phyloP scores from a whole-genome alignment of 1,140 invertebrate species.

The Bicyclus anynana region DNA sequence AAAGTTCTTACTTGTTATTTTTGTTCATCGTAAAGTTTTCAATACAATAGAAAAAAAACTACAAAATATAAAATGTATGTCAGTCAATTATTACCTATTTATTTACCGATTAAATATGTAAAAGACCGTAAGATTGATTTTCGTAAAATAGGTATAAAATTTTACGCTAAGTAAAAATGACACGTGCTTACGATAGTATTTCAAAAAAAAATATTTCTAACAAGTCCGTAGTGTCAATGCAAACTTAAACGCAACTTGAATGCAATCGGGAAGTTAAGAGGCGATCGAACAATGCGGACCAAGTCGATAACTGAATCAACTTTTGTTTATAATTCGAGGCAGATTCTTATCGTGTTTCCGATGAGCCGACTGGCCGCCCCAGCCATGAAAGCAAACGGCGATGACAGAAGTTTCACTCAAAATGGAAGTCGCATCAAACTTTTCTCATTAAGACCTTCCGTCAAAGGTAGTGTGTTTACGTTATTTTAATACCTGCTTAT shows the following conservation, averaged over 20 bases:
- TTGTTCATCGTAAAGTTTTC: too few relatives aligned
- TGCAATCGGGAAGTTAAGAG: slow-evolving; percentile 47
- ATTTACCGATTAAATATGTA: too few relatives aligned
- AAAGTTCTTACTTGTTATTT: too few relatives aligned
- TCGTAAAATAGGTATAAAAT: too few relatives aligned
- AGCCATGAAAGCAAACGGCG: slow-evolving; percentile 58
- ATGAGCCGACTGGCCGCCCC: slow-evolving; percentile 35
- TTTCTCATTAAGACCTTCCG: slow-evolving; percentile 72
- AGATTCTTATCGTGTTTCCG: slow-evolving; percentile 53
- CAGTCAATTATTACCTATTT: too few relatives aligned
- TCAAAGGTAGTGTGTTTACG: slow-evolving; percentile 70
- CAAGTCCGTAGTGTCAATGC: slow-evolving; percentile 12
- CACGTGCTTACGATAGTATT: neutral
- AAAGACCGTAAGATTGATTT: too few relatives aligned
- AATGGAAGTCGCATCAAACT: slow-evolving; percentile 71
- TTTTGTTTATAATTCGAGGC: slow-evolving; percentile 57
- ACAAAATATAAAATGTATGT: too few relatives aligned
- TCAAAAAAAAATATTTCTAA: neutral
- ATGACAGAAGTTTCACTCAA: slow-evolving; percentile 71
- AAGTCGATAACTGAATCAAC: slow-evolving; percentile 48
- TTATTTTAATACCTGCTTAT: slow-evolving; percentile 54
- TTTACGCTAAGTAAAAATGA: too few relatives aligned
- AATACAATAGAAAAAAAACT: too few relatives aligned
- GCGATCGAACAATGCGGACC: slow-evolving; percentile 40
- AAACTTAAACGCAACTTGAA: slow-evolving; percentile 60